Conservation (phyloP, 1,140 invertebrate genomes). For the Gryon sp. region DNA sequence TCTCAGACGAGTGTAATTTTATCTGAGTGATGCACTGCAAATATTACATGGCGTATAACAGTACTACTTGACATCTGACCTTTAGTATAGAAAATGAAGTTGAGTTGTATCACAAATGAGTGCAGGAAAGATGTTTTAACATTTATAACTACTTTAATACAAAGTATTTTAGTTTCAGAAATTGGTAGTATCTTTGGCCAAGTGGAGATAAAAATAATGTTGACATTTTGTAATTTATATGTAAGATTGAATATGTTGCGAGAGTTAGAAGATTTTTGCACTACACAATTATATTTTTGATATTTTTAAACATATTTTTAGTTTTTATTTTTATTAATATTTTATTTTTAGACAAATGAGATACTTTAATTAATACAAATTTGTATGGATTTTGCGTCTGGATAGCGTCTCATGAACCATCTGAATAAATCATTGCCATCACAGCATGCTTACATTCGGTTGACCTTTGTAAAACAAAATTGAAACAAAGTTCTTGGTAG, state of each 20-base stretch:
- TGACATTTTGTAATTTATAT: too few species aligned
- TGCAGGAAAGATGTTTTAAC: slow-evolving; percentile 1
- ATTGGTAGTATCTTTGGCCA: too few species aligned
- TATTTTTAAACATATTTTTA: too few species aligned
- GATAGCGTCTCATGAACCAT: slow-evolving; percentile 1
- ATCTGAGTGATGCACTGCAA: slow-evolving; percentile 17
- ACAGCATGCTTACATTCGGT: background rate
- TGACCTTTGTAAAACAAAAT: slow-evolving; percentile 1
- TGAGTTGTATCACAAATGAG: slow-evolving; percentile 8
- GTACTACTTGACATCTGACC: slow-evolving; percentile 22
- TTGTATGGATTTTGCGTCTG: too few species aligned
- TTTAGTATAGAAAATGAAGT: slow-evolving; percentile 20
- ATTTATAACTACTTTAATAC: slow-evolving; percentile 3
- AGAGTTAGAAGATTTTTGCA: too few species aligned
- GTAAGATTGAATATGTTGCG: too few species aligned
- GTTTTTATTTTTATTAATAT: too few species aligned
- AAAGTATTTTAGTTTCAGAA: too few species aligned
- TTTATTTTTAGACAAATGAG: too few species aligned
- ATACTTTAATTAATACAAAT: too few species aligned
- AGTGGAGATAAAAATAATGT: too few species aligned
- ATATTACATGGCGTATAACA: slow-evolving; percentile 19
- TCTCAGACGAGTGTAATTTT: background rate
- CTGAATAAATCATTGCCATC: background rate
- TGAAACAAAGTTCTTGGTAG: slow-evolving; percentile 18
- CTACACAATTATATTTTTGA: too few species aligned